phyloP scores from a whole-genome alignment of 2,113 vertebrate species.

The Planiliza haematocheilus region DNA sequence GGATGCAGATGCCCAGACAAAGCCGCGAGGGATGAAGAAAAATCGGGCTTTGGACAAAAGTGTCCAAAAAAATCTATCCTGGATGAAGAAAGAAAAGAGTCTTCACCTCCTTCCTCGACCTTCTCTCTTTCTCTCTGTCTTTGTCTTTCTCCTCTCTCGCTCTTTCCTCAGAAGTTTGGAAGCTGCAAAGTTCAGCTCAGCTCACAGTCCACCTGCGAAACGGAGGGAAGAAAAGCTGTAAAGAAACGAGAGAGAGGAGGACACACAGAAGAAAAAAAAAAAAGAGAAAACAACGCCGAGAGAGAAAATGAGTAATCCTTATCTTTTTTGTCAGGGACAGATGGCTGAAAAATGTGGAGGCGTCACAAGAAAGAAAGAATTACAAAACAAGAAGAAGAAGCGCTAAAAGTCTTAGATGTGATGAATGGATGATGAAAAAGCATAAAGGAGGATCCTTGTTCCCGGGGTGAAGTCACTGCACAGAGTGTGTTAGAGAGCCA shows the following conservation, averaged over 20 bases:
- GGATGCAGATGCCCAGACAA: constrained; percentile 4
- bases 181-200: constrained; percentile 61
- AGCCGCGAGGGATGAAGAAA: constrained; percentile 4
- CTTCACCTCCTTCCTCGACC: background rate
- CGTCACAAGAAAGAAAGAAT: constrained; percentile 56
- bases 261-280: constrained; percentile 34
- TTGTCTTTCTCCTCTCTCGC: constrained; percentile 32
- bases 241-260: constrained; percentile 51
- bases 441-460: constrained; percentile 53
- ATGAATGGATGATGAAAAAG: constrained; percentile 59
- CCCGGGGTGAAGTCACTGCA: constrained; percentile 56
- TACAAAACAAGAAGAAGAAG: constrained; percentile 16
- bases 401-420: constrained; percentile 33
- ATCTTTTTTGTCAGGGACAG: constrained; percentile 71
- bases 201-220: constrained; percentile 70
- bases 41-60: constrained; percentile 20
- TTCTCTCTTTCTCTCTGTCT: constrained; percentile 23
- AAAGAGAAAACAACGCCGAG: constrained; percentile 17
- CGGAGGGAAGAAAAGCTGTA: constrained; percentile 56
- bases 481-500: constrained; percentile 46
- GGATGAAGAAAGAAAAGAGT: constrained; percentile 33
- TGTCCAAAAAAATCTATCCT: background rate
- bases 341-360: constrained; percentile 72
- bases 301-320: constrained; percentile 74
- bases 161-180: constrained; percentile 63